Base-by-base conservation (phyloP, 1,140 invertebrate species). In the Bombyx mandarina region DNA sequence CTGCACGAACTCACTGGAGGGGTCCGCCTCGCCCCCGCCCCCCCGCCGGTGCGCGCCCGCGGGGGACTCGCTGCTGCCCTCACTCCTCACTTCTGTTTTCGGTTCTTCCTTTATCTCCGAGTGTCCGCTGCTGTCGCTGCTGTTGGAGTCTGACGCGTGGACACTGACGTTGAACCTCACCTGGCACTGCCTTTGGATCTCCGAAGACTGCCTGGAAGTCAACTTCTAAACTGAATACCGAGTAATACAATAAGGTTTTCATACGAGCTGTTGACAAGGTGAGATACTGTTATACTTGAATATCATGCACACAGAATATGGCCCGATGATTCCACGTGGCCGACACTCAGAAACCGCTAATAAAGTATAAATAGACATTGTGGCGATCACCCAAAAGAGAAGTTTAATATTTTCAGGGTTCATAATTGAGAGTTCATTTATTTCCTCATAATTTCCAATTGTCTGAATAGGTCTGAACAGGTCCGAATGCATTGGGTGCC, bases 121-220 rank as follows among this genome's bases (percentile, higher is more conserved):
- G 45, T 73, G 71, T 1, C 61, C 61, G 58, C 78, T 81, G 7
- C 59, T 58, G 47, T 82, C 80, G 51, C 80, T 83, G 60, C 72
- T 75, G 66, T 68, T 80, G 18, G 82, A 84, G 62, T 77, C 79
- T 1, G 66, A 74, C 0, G 76, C 65, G 51, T 65, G 73, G 58
- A 53, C 62, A 62, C 65, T 69, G 2, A 79, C 54, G 58, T 78
- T 70, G 56, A 86, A 86, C 1, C 77, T 72, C 3, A 83, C 80
- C 56, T 67, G 70, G 43, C 69, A 69, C 0, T 65, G 58, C 6
- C 66, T 66, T 1, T 58, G 62, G 6, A 45, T 52, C 1, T 67
- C 71, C 8, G 71, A 69, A n/a, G 72, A 71, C 56, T 67, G 68
- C 50, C 72, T 78, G 64, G 8, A 9, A 44, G 54, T 8, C 48